Conservation (phyloP, 1,140 invertebrate genomes). For the Daktulosphaira vitifoliae region DNA sequence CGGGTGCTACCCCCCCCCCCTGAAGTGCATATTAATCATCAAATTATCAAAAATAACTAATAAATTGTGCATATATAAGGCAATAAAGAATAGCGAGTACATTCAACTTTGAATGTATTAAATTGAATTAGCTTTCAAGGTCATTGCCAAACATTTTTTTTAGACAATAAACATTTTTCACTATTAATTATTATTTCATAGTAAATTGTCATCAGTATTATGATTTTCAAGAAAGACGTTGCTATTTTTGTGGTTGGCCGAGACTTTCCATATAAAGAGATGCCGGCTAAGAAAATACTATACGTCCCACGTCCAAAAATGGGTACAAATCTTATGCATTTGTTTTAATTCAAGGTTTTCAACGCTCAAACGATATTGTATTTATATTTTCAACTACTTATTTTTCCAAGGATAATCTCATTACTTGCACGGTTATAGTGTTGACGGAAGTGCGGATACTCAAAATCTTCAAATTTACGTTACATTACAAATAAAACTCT, state of each 20-base stretch:
- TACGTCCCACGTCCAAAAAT: conserved; percentile 29
- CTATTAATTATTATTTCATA: too few species aligned
- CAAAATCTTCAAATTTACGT: too few species aligned
- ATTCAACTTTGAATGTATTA: too few species aligned
- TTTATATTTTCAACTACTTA: not conserved
- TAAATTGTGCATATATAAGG: too few species aligned
- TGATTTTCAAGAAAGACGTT: not conserved
- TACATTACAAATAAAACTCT: too few species aligned
- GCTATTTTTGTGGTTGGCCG: conserved; percentile 21
- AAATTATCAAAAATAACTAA: too few species aligned
- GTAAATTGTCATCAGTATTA: not conserved
- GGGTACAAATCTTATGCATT: conserved; percentile 21
- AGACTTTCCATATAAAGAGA: conserved; percentile 30
- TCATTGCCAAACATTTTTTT: too few species aligned
- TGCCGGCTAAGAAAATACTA: conserved; percentile 13
- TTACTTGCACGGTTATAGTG: not conserved
- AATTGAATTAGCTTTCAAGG: too few species aligned
- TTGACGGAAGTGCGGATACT: conserved; percentile 22
- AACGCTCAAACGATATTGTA: conserved; percentile 1
- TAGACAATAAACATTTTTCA: too few species aligned
- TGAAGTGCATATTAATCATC: too few species aligned
- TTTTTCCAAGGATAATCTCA: conserved; percentile 14
- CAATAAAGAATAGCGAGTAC: too few species aligned
- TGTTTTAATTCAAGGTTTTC: conserved; percentile 19
- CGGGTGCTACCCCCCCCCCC: too few species aligned